Conservation (phyloP, 2,888 invertebrate genomes). For the Sphaerophoria rueppellii region DNA sequence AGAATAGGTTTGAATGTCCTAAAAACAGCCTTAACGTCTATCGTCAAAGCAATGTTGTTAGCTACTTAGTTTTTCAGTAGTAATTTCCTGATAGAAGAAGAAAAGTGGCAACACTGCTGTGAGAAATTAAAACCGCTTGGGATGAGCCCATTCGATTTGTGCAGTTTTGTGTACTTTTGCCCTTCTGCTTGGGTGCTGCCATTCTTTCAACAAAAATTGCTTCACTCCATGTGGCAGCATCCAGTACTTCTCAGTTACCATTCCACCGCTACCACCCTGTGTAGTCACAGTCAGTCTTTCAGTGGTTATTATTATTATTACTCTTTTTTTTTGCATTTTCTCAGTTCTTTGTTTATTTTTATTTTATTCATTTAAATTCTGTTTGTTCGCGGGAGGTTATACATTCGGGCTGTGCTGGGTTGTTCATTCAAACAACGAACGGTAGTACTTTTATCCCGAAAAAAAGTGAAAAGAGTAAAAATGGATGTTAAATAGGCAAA, state of each 20-base stretch:
- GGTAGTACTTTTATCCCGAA: not conserved
- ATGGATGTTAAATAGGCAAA: conserved; percentile 17
- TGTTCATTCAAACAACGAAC: conserved; percentile 45
- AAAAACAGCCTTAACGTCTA: too few species aligned
- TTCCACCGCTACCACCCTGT: not conserved
- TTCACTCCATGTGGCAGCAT: conserved; percentile 47
- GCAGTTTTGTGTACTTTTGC: not conserved
- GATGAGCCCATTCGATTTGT: conserved; percentile 42
- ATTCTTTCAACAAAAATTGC: conserved; percentile 46
- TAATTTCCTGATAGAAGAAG: too few species aligned
- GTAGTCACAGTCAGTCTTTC: too few species aligned
- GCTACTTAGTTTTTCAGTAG: too few species aligned
- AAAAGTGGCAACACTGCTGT: not conserved
- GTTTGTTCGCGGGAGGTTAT: conserved; percentile 26
- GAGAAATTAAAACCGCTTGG: not conserved
- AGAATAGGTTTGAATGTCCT: too few species aligned
- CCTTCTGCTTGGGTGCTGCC: conserved; percentile 26
- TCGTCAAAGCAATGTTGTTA: too few species aligned
- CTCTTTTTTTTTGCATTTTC: conserved; percentile 16
- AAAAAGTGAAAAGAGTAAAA: conserved; percentile 31
- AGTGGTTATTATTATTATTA: not conserved
- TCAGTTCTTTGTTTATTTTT: conserved; percentile 49
- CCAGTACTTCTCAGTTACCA: not conserved
- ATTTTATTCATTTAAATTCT: conserved; percentile 71
- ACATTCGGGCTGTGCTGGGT: conserved; percentile 36